Evolutionary conservation across 1,140 invertebrate genomes (phyloP), one percentile per base, ranked within the genome.

Genomic region (Neocloeon triangulifer): DNA sequence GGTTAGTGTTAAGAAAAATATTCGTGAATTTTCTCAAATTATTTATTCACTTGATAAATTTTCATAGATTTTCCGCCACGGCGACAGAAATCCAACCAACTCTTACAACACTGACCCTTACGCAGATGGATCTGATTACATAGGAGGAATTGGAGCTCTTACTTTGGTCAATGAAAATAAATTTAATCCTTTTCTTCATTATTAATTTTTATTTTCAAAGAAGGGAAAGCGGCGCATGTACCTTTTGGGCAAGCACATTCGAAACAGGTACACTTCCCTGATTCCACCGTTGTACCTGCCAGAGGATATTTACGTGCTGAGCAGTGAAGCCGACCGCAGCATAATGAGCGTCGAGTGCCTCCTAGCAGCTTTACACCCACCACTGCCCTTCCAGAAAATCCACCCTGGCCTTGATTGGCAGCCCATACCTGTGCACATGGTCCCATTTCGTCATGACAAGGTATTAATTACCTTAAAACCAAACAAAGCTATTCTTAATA

Each of bases 291-390:
- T 58, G 16, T 73, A 74, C 37, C 59, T 52, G 23, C 55, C 63
- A n/a, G 55, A 64, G 30, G 65, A 77, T 51, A 58, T 84, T 17
- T 58, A 55, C 36, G 61, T 82, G 0, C 49, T 64, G n/a, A 84
- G 78, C 45, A 86, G 81, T 42, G 73, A 76, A 43, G 59, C 63
- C 5, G 73, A 85, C 36, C 58, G 86, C 22, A 84, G 81, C 44
- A 53, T 86, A 37, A 85, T 85, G 73, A 91, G 81, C 48, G 80
- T 77, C 1, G 65, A 75, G 44, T 59, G 68, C 20, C 60, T 88
- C 32, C 55, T 89, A 15, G 80, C 84, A 6, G 81, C 78, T 14
- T 54, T 92, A 20, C 91, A 70, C 54, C 75, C 73, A 16, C 81
- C 84, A 1, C 49, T 50, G 15, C 52, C 61, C 4, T 52, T 64